Evolutionary conservation across 2,113 vertebrate genomes (phyloP).

Genomic region (Sylvietta virens): DNA sequence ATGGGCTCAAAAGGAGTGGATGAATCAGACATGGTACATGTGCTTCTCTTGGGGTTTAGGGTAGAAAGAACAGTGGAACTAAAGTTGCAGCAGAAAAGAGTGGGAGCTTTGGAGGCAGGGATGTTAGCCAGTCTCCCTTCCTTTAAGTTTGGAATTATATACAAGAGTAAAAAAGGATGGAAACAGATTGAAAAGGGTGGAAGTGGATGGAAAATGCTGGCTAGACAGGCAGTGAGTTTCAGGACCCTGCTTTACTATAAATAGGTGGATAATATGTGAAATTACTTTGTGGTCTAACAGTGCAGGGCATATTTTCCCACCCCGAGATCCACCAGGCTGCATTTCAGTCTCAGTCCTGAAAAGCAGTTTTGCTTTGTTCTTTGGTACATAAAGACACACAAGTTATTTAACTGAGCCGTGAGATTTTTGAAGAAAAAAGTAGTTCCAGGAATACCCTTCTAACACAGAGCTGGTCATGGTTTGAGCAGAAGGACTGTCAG

Average conservation of each 20-base stretch:
- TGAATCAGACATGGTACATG: neutral
- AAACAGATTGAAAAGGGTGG: neutral
- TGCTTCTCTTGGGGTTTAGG: neutral
- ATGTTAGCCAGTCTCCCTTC: neutral
- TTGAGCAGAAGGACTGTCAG: neutral
- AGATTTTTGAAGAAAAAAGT: neutral
- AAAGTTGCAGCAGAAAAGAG: neutral
- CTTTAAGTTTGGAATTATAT: neutral
- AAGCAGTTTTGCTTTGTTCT: neutral
- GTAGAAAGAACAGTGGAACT: neutral
- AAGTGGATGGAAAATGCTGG: neutral
- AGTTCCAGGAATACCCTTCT: neutral
- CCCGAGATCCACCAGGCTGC: neutral
- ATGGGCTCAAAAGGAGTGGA: neutral
- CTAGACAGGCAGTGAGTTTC: neutral
- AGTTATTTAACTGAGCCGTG: neutral
- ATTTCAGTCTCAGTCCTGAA: neutral
- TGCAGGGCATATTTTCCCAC: neutral
- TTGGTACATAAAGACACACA: neutral
- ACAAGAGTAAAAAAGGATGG: neutral
- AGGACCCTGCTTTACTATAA: neutral
- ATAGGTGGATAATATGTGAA: neutral
- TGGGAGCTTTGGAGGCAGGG: neutral
- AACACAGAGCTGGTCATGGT: rapidly evolving
- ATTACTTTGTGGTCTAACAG: neutral